Conservation (phyloP, 1,140 invertebrate genomes). For the Plutomurus gul region DNA sequence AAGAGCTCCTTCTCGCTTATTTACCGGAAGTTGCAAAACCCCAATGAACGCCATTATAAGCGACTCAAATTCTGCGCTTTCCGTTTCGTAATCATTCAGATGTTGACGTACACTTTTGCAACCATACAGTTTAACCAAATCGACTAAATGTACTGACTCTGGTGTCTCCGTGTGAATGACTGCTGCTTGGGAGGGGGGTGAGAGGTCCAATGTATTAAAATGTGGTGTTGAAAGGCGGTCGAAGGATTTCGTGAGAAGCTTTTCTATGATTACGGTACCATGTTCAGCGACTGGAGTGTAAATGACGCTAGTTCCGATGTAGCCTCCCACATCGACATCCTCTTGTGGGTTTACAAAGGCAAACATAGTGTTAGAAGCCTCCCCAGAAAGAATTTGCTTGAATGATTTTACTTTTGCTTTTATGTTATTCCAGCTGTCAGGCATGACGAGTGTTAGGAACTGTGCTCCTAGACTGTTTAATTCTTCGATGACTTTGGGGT, state of each 20-base stretch:
- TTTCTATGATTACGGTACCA: not conserved
- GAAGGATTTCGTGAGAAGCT: not conserved
- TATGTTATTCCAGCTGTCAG: not conserved
- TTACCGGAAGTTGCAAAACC: not conserved
- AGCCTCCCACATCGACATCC: not conserved
- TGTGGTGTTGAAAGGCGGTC: not conserved
- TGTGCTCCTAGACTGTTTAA: not conserved
- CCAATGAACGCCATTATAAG: not conserved
- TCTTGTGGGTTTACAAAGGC: not conserved
- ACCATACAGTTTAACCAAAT: not conserved
- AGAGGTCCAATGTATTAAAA: not conserved
- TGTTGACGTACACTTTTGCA: not conserved
- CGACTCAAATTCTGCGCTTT: not conserved
- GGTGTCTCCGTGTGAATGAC: not conserved
- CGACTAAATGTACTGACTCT: not conserved
- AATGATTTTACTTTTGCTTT: not conserved
- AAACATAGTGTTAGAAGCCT: not conserved
- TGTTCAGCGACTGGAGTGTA: not conserved
- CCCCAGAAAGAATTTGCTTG: not conserved
- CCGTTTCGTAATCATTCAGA: not conserved
- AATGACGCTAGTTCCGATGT: not conserved
- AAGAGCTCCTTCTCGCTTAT: not conserved
- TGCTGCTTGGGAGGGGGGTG: not conserved
- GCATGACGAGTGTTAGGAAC: not conserved
- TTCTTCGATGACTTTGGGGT: not conserved